Evolutionary conservation across 2,888 invertebrate genomes (phyloP), one percentile per base, ranked within the genome.

Genomic region (Hydrotaea cyrtoneurina): DNA sequence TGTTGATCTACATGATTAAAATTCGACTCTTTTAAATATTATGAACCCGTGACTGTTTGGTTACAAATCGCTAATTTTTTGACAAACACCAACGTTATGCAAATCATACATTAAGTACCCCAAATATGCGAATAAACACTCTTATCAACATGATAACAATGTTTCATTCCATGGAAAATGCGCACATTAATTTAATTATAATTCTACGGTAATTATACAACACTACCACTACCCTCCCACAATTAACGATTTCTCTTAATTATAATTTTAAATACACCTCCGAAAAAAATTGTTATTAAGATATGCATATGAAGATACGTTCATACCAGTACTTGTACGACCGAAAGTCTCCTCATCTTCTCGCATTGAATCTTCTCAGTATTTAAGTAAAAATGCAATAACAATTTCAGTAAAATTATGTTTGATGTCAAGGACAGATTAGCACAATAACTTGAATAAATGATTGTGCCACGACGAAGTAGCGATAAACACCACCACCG

Each of bases 401-500:
- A 72, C 55, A 64, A 77, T 66, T 74, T 55, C 73, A 74, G 53
- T 53, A 59, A 81, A 59, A 79, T 21, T 76, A 66, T 81, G 10
- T 78, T 74, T 81, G 81, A 81, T 64, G 81, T 73, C 75, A 84
- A 84, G 81, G 84, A 73, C 66, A 53, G 17, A 55, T 78, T 21
- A 59, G 71, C 36, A 64, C 74, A 81, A 71, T 62, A 43, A 59
- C 11, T 36, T 23, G 39, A n/a, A 21, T 3, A 57, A 74, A 57
- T 43, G 73, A 2, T n/a, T 50, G 50, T 2, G 50, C 50, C 50
- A 50, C 50, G 50, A 50, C 50, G n/a, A n/a, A 2, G 50, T 13
- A 2, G 7, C n/a, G 15, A n/a, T 50, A 13, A 50, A 4, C 13
- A n/a, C 50, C 13, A 50, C n/a, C 21, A 55, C 11, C 13, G 15